Evolutionary conservation across 2,113 vertebrate genomes (phyloP).

Genomic region (Pangasianodon hypophthalmus): DNA sequence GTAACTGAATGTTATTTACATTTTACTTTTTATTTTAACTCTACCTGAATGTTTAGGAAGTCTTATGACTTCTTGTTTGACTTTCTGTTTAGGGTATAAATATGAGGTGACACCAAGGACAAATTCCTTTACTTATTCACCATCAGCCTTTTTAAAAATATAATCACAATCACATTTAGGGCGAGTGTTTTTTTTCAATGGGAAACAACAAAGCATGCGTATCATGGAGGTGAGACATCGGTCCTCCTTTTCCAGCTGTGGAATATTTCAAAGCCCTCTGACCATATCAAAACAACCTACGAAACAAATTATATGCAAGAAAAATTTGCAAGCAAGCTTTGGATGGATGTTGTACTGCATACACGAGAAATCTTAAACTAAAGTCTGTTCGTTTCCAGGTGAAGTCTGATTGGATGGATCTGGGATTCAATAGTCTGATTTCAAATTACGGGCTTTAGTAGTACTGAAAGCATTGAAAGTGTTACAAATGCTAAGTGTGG

Average conservation of each 20-base stretch:
- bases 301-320: too few species aligned
- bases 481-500: too few species aligned
- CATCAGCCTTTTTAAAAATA: not conserved
- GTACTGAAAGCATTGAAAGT: too few species aligned
- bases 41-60: not conserved
- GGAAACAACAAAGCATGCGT: not conserved
- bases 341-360: too few species aligned
- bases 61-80: not conserved
- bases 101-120: not conserved
- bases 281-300: not conserved
- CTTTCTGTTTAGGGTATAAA: not conserved
- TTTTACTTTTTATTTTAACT: not conserved
- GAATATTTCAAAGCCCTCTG: not conserved
- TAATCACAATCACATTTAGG: not conserved
- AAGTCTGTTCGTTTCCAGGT: not conserved
- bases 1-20: not conserved
- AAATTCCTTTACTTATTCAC: not conserved
- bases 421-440: too few species aligned
- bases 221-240: not conserved
- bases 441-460: too few species aligned
- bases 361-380: too few species aligned
- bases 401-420: not conserved
- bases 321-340: too few species aligned
- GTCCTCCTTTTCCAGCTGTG: not conserved
- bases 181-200: not conserved